Evolutionary conservation across 1,140 invertebrate genomes (phyloP), one percentile per base, ranked within the genome.

Genomic region (Apis dorsata): DNA sequence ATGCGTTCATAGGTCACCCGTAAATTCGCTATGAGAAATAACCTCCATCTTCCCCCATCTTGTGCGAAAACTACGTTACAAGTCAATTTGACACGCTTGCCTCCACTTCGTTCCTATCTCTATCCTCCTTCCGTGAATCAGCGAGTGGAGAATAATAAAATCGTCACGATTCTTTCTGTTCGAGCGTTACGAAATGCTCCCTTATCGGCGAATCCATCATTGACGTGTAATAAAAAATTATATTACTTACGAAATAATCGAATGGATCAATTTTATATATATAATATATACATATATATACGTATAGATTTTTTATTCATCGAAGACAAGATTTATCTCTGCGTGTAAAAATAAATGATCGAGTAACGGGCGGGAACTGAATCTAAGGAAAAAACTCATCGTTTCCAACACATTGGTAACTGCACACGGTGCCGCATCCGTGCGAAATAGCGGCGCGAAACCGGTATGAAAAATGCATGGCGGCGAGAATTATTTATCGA

Each of bases 401-500:
- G 21, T 51, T n/a, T 51, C 11, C 11, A 51, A n/a, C 5, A 24
- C 24, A 0, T 12, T 44, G 4, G 34, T 44, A 44, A 12, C 44
- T 9, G 9, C 70, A 57, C 17, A 44, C 0, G 12, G 15, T 3
- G 21, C 9, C 1, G 24, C 13, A 53, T 24, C 12, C 15, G 28
- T 5, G 57, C 19, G 70, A 72, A 73, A 77, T 76, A 53, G 28
- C 55, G 10, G 49, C 24, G 15, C 78, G 9, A 24, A 68, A 44
- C 34, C 34, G 34, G 34, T 28, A 62, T 86, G 83, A 87, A 87
- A 87, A 78, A 87, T 87, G 77, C 63, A 86, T 84, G 63, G 59
- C 55, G 28, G 28, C 34, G 60, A 44, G 71, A 88, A 88, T 88
- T 86, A 88, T 89, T 89, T 84, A 89, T 88, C 73, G 79, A 80